Evolutionary conservation across 2,113 vertebrate species (phyloP).

Genomic region (Strix aluco): DNA sequence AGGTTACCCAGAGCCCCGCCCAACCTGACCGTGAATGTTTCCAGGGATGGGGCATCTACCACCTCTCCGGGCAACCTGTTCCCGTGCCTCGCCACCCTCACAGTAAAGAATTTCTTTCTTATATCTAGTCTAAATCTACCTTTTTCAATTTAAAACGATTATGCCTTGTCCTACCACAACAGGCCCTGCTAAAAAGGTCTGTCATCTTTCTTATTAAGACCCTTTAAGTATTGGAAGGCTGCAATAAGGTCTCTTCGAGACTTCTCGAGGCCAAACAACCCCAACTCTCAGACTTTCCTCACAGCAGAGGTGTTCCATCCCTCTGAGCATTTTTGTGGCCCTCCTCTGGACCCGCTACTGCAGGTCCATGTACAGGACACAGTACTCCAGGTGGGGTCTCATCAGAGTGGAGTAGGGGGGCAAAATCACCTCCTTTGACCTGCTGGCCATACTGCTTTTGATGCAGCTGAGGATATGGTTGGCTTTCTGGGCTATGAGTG

Average conservation of each 20-base stretch:
- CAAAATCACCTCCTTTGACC: not conserved
- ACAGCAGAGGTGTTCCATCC: not conserved
- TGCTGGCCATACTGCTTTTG: not conserved
- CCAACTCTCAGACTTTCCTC: not conserved
- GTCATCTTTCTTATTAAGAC: not conserved
- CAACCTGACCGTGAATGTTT: too few species aligned
- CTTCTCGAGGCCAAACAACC: not conserved
- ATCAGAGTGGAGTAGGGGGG: not conserved
- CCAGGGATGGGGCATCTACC: too few species aligned
- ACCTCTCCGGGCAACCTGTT: too few species aligned
- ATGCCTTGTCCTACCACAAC: not conserved
- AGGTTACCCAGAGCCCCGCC: too few species aligned
- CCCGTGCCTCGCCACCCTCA: not conserved
- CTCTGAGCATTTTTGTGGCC: not conserved
- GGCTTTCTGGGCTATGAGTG: not conserved
- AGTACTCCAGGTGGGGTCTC: not conserved
- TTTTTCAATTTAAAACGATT: not conserved
- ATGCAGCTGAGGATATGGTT: not conserved
- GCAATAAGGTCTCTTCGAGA: not conserved
- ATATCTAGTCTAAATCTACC: not conserved
- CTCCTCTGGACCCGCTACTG: not conserved
- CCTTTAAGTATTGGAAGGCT: not conserved
- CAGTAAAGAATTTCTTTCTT: not conserved
- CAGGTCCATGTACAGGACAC: not conserved
- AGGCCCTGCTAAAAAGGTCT: not conserved